These are phyloP conservation scores for Coecobrya sp. DNA, from an alignment of 2,888 invertebrate genomes.

Conservation along the genomic window DNA sequence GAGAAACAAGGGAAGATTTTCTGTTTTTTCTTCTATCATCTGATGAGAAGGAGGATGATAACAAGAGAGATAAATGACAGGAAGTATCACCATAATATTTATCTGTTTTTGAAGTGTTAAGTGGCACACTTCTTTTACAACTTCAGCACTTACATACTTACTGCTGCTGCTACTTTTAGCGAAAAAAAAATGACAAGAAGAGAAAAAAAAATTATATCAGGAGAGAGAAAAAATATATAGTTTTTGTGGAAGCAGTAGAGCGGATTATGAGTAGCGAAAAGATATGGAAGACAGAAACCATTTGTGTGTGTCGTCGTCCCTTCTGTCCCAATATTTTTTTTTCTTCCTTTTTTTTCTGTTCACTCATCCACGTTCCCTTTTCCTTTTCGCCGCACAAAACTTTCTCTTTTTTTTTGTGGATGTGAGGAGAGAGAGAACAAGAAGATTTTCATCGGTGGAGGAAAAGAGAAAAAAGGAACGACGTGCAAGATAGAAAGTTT, in stretches of 20 bases:
- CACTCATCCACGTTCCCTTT: conserved; percentile 26
- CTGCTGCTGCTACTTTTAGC: too few species aligned
- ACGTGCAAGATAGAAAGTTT: background rate
- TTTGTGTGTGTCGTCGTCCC: background rate
- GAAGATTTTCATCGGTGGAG: background rate
- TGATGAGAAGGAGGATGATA: background rate
- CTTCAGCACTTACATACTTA: conserved; percentile 32
- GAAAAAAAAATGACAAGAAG: conserved; percentile 19
- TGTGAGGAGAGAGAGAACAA: background rate
- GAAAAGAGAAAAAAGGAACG: background rate
- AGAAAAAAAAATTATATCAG: background rate
- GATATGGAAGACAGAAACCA: background rate
- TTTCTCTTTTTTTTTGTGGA: background rate
- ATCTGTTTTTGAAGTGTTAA: conserved; percentile 68
- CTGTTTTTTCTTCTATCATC: too few species aligned
- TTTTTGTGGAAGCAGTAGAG: background rate
- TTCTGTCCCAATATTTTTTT: too few species aligned
- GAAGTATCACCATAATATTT: conserved; percentile 63
- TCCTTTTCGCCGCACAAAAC: background rate
- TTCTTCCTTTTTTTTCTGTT: background rate
- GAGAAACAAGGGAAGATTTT: too few species aligned
- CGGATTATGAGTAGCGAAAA: background rate
- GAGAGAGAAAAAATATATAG: too few species aligned
- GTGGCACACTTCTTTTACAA: conserved; percentile 53
- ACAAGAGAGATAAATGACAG: conserved; percentile 57